Percentiles rank a stretch among this genome's conserved stretches.
Evolutionary conservation across 2,113 vertebrate genomes (phyloP).

Genomic region (Osmerus mordax): DNA sequence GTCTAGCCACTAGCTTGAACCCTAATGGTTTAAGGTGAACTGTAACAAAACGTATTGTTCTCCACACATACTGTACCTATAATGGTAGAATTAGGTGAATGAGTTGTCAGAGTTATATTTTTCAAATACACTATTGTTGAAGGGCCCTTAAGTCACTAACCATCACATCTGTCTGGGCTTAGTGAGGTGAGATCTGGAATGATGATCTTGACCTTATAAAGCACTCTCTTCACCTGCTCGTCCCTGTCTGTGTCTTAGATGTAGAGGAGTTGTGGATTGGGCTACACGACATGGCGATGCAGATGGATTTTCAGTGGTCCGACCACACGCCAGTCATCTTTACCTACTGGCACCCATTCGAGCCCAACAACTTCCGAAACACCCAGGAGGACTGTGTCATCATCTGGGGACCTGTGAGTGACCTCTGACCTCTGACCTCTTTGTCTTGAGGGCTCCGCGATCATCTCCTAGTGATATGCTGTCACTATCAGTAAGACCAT

Average conservation of each 20-base stretch:
- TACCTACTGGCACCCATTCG: constrained; percentile 94
- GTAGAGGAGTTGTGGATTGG: constrained; percentile 95
- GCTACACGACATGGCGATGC: constrained; percentile 87
- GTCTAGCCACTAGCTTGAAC: too few species aligned
- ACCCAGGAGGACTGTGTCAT: constrained; percentile 92
- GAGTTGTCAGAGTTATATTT: too few species aligned
- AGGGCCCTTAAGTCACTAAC: too few species aligned
- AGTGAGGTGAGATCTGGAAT: too few species aligned
- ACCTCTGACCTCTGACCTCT: background rate
- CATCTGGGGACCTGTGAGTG: constrained; percentile 92
- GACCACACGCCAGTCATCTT: constrained; percentile 90
- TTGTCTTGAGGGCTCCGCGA: background rate
- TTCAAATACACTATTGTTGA: too few species aligned
- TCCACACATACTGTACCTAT: too few species aligned
- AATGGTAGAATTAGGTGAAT: too few species aligned
- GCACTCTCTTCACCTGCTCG: too few species aligned
- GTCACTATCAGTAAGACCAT: background rate
- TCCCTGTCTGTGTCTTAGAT: constrained; percentile 65
- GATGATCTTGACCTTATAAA: too few species aligned
- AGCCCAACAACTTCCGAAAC: constrained; percentile 96
- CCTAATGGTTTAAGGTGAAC: too few species aligned
- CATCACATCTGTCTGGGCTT: too few species aligned
- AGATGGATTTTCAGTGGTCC: constrained; percentile 98
- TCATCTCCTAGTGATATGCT: constrained; percentile 2
- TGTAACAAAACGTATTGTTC: too few species aligned